Evolutionary conservation across 2,888 invertebrate species (phyloP), one percentile per base, ranked within the genome.

Genomic region (Andrena fulva): DNA sequence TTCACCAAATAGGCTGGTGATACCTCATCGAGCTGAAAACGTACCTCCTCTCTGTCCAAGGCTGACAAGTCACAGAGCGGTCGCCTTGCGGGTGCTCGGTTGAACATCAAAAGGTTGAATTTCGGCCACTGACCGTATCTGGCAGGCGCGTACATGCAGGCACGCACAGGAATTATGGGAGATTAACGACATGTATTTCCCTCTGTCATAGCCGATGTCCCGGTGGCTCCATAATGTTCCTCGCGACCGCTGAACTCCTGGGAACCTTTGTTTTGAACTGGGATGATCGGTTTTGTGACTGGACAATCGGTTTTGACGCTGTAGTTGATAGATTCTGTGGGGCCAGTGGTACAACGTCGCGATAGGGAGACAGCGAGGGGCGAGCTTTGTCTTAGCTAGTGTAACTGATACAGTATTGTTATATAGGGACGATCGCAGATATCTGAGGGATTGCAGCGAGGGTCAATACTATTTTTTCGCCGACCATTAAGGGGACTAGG

Each of bases 131-230:
- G 71, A 10, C 59, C 76, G 70, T 82, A 82, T 75, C 76, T 50
- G 10, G 31, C 16, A 7, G 33, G 27, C 27, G 52, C 29, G 20
- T 29, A 62, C 72, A 60, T 59, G 68, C 66, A 54, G 10, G 33
- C 42, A 29, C 29, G 64, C 73, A 10, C 69, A 27, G 71, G 77
- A 77, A 83, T 83, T 83, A 77, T 33, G 66, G 70, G 35, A 73
- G 82, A 83, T 83, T 82, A 82, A 72, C 69, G 66, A 64, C 72
- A 62, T 50, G 73, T 73, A 77, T 69, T 77, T 83, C 77, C 82
- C 77, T 77, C 66, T 70, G 62, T 69, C 56, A 77, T 77, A 72
- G 60, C 35, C 66, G 56, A 24, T 66, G 66, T 67, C 68, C 63
- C 16, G 27, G 54, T 66, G 59, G 63, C 63, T n/a, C 8, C 12